A percentile compares a stretch with the other conserved stretches of the same genome.
Evolutionary conservation across 2,888 invertebrate genomes (phyloP).

Genomic region (Quadroppia sp.): DNA sequence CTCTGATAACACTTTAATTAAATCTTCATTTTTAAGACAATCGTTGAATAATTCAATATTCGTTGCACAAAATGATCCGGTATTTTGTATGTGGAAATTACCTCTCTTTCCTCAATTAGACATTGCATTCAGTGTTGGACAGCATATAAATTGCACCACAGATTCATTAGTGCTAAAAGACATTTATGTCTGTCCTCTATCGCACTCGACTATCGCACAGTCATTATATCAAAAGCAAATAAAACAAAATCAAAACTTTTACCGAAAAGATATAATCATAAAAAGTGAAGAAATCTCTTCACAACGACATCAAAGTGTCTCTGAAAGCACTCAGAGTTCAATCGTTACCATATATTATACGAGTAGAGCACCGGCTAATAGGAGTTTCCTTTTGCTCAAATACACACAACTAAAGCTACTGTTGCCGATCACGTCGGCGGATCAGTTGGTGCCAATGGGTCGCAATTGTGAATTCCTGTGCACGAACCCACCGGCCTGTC

Average conservation of each 20-base stretch:
- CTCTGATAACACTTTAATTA: background rate
- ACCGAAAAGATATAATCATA: background rate
- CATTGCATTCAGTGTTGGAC: conserved; percentile 73
- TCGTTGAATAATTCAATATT: background rate
- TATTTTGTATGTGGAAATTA: conserved; percentile 73
- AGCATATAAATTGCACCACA: conserved; percentile 68
- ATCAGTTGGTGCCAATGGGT: conserved; percentile 44
- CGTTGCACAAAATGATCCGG: conserved; percentile 46
- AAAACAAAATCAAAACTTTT: conserved; percentile 1
- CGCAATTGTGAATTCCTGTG: conserved; percentile 76
- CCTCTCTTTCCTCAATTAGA: conserved; percentile 66
- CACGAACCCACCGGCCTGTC: conserved; percentile 66
- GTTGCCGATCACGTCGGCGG: conserved; percentile 21
- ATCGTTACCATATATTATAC: background rate
- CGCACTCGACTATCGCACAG: background rate
- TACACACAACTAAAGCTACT: background rate
- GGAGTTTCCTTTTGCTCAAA: background rate
- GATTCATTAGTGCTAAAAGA: conserved; percentile 39
- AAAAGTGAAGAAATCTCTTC: conserved; percentile 1
- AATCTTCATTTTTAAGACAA: background rate
- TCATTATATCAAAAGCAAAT: background rate
- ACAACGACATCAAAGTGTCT: background rate
- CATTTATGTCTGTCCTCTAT: conserved; percentile 15
- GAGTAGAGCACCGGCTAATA: background rate
- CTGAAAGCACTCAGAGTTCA: background rate